Evolutionary conservation across 1,140 invertebrate genomes (phyloP).

Genomic region (Octopus sinensis): DNA sequence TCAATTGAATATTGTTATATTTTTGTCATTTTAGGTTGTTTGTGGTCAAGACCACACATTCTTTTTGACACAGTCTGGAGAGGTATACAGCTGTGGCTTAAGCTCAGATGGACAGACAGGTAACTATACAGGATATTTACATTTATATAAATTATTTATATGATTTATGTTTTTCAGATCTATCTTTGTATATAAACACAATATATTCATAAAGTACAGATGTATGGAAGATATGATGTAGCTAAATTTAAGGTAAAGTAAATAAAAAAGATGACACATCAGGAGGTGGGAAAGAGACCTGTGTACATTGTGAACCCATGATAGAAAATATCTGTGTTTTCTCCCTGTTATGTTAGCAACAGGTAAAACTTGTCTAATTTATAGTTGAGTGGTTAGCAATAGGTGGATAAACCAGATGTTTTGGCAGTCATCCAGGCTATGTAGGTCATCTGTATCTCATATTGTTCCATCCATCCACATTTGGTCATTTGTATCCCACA

Average conservation of each 20-base stretch:
- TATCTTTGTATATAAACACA: neutral
- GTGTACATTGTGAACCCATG: neutral
- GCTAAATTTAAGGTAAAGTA: neutral
- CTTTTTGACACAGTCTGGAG: conserved; percentile 75
- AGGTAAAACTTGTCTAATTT: too few species aligned
- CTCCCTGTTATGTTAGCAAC: too few species aligned
- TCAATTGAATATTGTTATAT: neutral
- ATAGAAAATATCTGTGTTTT: too few species aligned
- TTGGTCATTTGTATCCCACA: too few species aligned
- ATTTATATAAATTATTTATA: neutral
- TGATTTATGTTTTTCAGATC: neutral
- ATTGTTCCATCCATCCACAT: too few species aligned
- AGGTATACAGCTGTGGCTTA: conserved; percentile 87
- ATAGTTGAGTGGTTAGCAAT: too few species aligned
- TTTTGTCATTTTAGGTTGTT: conserved; percentile 61
- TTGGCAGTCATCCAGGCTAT: too few species aligned
- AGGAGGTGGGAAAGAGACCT: neutral
- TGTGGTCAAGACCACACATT: conserved; percentile 87
- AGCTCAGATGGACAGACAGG: conserved; percentile 94
- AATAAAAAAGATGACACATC: neutral
- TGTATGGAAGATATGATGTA: neutral
- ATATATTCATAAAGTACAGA: neutral
- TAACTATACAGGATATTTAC: conserved; percentile 39
- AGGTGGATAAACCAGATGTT: too few species aligned
- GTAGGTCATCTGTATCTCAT: too few species aligned